Evolutionary conservation across 2,113 vertebrate species (phyloP).

Genomic region (Sardina pilchardus): DNA sequence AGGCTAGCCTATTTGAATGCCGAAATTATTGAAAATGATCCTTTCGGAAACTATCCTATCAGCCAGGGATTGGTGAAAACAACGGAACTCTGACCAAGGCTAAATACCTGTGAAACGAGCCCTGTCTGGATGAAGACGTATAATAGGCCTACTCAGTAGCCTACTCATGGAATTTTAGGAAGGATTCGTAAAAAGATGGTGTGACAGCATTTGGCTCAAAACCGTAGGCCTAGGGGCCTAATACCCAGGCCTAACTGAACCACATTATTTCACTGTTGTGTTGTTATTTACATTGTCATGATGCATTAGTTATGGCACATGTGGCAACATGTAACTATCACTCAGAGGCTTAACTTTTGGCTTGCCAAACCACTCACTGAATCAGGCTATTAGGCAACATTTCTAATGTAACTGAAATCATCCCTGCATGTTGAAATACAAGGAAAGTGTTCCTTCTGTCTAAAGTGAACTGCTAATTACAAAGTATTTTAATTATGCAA

Average conservation of each 20-base stretch:
- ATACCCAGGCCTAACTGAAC: neutral
- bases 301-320: neutral
- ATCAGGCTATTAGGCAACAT: neutral
- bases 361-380: neutral
- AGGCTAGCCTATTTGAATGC: no score
- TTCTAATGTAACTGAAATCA: neutral
- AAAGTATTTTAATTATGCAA: neutral
- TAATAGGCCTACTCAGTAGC: neutral
- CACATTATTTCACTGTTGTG: neutral
- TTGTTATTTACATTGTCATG: neutral
- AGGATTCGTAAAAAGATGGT: neutral
- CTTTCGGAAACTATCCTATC: neutral
- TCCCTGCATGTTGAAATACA: neutral
- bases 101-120: neutral
- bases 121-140: neutral
- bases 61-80: neutral
- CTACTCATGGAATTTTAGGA: no score
- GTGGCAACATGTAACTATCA: neutral
- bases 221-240: neutral
- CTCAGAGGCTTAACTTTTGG: neutral
- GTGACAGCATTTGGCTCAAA: neutral
- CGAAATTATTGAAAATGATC: neutral
- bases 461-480: neutral
- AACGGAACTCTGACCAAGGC: neutral
- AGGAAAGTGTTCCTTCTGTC: neutral